phyloP scores from a whole-genome alignment of 2,797 vertebrate species.

The Parambassis ranga region DNA sequence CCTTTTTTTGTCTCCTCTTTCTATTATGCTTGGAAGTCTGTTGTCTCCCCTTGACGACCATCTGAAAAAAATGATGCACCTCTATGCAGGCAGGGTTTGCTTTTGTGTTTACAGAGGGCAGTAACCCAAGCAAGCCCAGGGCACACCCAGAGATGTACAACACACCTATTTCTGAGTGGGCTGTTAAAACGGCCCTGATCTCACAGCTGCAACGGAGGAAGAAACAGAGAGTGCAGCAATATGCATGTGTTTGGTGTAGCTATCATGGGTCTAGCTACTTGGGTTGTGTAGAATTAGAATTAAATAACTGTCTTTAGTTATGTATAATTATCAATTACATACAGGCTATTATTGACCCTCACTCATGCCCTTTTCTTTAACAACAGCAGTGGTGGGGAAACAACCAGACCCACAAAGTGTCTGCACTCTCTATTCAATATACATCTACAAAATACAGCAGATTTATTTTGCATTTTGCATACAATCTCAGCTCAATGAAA shows the following conservation, averaged over 20 bases:
- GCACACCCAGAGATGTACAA: conserved; percentile 52
- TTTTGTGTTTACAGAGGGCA: conserved; percentile 30
- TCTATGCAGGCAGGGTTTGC: conserved; percentile 27
- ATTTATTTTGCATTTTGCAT: too few relatives aligned
- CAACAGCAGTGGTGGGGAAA: too few relatives aligned
- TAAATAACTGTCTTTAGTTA: too few relatives aligned
- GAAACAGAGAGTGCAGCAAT: background rate
- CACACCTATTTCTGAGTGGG: conserved; percentile 15
- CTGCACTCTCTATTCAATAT: too few relatives aligned
- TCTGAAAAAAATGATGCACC: conserved; percentile 46
- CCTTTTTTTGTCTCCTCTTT: conserved; percentile 19
- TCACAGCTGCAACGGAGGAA: background rate
- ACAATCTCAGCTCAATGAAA: too few relatives aligned
- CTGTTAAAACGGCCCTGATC: conserved; percentile 15
- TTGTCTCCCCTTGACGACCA: conserved; percentile 38
- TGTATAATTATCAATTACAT: too few relatives aligned
- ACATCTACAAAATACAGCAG: too few relatives aligned
- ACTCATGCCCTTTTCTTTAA: too few relatives aligned
- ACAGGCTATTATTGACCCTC: too few relatives aligned
- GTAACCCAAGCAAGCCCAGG: conserved; percentile 13
- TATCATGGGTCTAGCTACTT: too few relatives aligned
- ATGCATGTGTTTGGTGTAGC: conserved; percentile 4
- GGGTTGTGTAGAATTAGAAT: background rate
- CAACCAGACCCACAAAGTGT: too few relatives aligned
- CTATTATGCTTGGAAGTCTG: conserved; percentile 24